Evolutionary conservation across 35 echinoderm and acorn worm genomes (phyloP).

Genomic region (Stichopus chloronotus): DNA sequence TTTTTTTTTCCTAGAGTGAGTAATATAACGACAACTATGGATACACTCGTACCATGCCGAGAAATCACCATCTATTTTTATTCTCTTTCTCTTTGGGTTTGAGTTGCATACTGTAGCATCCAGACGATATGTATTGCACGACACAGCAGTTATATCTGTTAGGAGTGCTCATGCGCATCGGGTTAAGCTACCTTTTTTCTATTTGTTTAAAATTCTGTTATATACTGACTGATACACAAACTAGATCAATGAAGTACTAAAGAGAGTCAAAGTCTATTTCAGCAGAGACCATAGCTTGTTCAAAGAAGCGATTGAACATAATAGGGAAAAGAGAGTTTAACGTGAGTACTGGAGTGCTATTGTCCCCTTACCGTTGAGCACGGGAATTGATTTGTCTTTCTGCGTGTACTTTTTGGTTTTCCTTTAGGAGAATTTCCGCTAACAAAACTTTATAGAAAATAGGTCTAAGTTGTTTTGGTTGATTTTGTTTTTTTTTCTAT

Average conservation of each 20-base stretch:
- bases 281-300: background rate
- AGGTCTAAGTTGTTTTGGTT: background rate
- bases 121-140: too few relatives aligned
- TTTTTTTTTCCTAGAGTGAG: too few relatives aligned
- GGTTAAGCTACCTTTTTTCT: background rate
- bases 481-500: background rate
- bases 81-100: background rate
- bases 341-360: background rate
- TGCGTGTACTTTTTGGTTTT: too few relatives aligned
- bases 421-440: too few relatives aligned
- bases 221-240: slow-evolving; percentile 6
- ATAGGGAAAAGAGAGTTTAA: background rate
- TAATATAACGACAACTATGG: too few relatives aligned
- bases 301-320: slow-evolving; percentile 26
- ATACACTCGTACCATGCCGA: slow-evolving; percentile 1
- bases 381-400: background rate
- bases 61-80: background rate
- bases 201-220: slow-evolving; percentile 4
- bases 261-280: slow-evolving; percentile 53
- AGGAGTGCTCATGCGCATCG: background rate
- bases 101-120: too few relatives aligned
- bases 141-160: background rate
- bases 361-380: background rate
- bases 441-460: too few relatives aligned
- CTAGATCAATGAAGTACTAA: background rate